These are phyloP conservation scores for Hestina assimilis DNA, from an alignment of 1,140 invertebrate species.

Conservation along the genomic window DNA sequence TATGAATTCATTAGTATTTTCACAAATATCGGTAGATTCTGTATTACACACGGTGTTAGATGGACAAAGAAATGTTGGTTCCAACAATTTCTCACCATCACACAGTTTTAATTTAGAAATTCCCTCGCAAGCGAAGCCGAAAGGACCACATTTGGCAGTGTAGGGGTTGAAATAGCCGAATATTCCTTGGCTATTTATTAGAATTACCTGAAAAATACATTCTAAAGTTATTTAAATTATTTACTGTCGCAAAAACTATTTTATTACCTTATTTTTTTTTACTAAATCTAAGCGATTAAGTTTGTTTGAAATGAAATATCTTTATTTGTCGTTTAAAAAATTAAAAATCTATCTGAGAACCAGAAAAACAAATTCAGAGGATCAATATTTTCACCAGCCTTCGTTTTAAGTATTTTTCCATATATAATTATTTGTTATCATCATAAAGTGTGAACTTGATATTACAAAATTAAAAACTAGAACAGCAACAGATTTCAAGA, in stretches of 20 bases:
- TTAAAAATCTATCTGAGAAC: too few relatives aligned
- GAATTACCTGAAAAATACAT: too few relatives aligned
- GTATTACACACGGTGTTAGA: slow-evolving; percentile 60
- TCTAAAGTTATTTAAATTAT: too few relatives aligned
- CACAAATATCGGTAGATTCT: slow-evolving; percentile 60
- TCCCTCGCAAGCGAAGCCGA: slow-evolving; percentile 62
- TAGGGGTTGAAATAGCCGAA: slow-evolving; percentile 30
- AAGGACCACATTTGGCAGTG: slow-evolving; percentile 52
- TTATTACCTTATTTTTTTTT: too few relatives aligned
- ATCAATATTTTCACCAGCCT: too few relatives aligned
- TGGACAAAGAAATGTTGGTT: slow-evolving; percentile 61
- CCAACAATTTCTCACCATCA: slow-evolving; percentile 49
- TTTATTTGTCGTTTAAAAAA: too few relatives aligned
- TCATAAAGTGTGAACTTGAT: neutral
- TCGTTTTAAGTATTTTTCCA: too few relatives aligned
- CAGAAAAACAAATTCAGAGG: too few relatives aligned
- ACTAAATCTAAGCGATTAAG: too few relatives aligned
- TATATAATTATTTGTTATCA: too few relatives aligned
- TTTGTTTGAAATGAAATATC: too few relatives aligned
- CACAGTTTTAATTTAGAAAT: slow-evolving; percentile 54
- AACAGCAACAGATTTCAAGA: neutral
- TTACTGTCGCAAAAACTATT: too few relatives aligned
- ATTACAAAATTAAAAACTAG: neutral
- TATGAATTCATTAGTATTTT: slow-evolving; percentile 51
- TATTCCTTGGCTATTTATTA: neutral